Base-by-base conservation (phyloP, 2,888 invertebrate species). In the Branchipolynoe longqiensis region DNA sequence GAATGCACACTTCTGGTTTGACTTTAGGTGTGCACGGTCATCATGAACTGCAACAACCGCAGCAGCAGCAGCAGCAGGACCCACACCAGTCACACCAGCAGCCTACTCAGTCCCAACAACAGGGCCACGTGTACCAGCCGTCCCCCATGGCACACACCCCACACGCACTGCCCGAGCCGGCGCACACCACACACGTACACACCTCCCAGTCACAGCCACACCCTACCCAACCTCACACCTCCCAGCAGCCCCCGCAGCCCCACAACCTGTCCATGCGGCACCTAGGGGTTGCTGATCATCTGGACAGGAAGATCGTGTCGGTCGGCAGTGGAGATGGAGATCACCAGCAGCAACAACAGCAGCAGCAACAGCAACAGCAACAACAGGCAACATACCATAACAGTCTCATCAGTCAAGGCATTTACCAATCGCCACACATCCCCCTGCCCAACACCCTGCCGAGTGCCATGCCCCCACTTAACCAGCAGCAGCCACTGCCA, bases 391-490 rank as follows among this genome's bases (percentile, higher is more conserved):
- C 18, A 8, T 78, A 78, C 48, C 78, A 78, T 28, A 48, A 18
- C 48, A 54, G 28, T 25, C 3, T 78, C 28, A 18, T 69, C 69
- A 69, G 38, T 38, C 69, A 69, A 14, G 33, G n/a, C 38, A 36
- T 78, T 28, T 78, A 78, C 78, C 78, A 78, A 28, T 28, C 78
- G 3, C 25, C 78, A 0, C 78, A 78, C 31, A 78, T 78, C 54
- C 78, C 48, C 41, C 78, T 78, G 6, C 78, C 78, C 6, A 78
- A 48, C 31, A 48, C 78, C 18, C 31, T 78, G 48, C 41, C 78
- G 6, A 78, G 54, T 25, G 1, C 28, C 28, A 18, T 78, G 54
- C 28, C 78, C 2, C 28, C 25, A 69, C 12, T 69, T 22, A 28
- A n/a, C n/a, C 25, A 22, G 8, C 69, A 28, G 8, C 36, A 12